These are phyloP conservation scores for Bathynomus jamesi DNA, from an alignment of 1,140 invertebrate genomes.

Conservation along the genomic window DNA sequence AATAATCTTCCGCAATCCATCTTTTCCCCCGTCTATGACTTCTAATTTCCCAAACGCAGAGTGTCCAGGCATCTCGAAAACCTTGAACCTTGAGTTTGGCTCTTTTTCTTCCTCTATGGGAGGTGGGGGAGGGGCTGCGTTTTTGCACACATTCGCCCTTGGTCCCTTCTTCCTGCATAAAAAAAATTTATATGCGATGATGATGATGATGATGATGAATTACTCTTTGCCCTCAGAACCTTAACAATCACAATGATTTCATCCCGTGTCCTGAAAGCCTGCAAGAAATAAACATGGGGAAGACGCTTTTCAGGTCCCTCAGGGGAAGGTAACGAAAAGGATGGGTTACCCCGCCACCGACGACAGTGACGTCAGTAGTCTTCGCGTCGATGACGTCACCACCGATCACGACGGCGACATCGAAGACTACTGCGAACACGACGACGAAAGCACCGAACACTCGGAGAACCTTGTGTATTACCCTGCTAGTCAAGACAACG, in stretches of 20 bases:
- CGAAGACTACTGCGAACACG: slow-evolving; percentile 75
- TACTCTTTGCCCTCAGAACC: no score
- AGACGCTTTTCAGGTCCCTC: background rate
- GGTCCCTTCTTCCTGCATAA: no score
- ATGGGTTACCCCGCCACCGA: slow-evolving; percentile 50
- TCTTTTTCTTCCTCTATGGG: no score
- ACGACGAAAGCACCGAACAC: slow-evolving; percentile 62
- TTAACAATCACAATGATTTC: slow-evolving; percentile 6
- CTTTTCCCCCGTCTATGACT: no score
- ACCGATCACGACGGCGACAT: slow-evolving; percentile 79
- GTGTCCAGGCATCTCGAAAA: no score
- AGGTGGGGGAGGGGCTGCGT: no score
- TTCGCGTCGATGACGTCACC: slow-evolving; percentile 48
- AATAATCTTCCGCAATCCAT: no score
- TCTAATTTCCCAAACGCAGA: no score
- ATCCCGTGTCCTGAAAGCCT: background rate
- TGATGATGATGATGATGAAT: no score
- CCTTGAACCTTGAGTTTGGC: no score
- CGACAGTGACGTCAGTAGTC: slow-evolving; percentile 44
- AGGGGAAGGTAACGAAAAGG: background rate
- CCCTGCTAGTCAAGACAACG: slow-evolving; percentile 51
- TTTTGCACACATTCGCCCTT: no score
- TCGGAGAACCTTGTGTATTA: slow-evolving; percentile 51
- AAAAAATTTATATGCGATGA: no score
- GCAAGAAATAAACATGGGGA: background rate